These are phyloP conservation scores for Pseudococcus viburni DNA, from an alignment of 2,888 invertebrate genomes.

Conservation along the genomic window DNA sequence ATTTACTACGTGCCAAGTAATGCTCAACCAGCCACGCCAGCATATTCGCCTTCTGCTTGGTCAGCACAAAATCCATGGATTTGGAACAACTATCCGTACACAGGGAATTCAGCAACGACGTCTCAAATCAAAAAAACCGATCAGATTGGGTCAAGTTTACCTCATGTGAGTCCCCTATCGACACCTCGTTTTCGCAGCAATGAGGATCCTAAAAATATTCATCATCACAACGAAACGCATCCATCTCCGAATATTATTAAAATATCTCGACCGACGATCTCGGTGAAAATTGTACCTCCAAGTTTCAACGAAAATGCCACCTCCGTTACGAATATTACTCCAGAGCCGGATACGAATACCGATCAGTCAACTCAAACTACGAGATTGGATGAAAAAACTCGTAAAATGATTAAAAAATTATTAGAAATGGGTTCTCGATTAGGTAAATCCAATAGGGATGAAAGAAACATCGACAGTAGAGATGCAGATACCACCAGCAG, in stretches of 20 bases:
- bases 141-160: neutral
- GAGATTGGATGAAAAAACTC: neutral
- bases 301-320: conserved; percentile 5
- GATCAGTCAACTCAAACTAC: neutral
- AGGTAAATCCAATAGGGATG: neutral
- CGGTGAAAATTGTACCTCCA: conserved; percentile 26
- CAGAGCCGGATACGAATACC: neutral
- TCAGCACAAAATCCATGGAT: neutral
- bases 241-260: neutral
- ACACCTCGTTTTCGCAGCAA: no score
- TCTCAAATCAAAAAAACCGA: neutral
- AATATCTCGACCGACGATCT: neutral
- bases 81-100: conserved; percentile 18
- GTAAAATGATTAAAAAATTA: conserved; percentile 31
- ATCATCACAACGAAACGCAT: neutral
- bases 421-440: conserved; percentile 20
- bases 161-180: neutral
- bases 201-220: neutral
- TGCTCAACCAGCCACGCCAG: neutral
- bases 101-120: neutral
- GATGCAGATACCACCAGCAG: neutral
- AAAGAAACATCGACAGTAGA: neutral
- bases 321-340: neutral
- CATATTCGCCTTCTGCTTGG: neutral
- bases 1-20: neutral